Base-by-base conservation (phyloP, 1,140 invertebrate species). In the Pseudomyrmex cubaensis region DNA sequence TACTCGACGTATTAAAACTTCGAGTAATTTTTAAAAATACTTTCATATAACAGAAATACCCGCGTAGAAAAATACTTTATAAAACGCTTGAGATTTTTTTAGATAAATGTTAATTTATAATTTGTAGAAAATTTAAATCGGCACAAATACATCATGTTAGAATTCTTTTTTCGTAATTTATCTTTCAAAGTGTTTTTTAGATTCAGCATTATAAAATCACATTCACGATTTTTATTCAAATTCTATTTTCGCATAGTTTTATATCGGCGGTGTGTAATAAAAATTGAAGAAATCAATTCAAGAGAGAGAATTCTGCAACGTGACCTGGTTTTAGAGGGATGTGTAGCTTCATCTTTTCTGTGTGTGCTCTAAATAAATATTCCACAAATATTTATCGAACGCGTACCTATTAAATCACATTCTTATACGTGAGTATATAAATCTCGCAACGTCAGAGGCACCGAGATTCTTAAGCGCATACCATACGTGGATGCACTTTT, bases 391-490 rank as follows among this genome's bases (percentile, higher is more conserved):
- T 80, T 80, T 80, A 80, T 80, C 76, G 54, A 70, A 72, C 66
- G 57, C 64, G 48, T 78, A 61, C 64, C 66, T 72, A 70, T 80
- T 80, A 80, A 80, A 80, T 80, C 66, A 59, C 66, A 72, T 80
- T 59, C 64, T 57, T 48, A 57, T 20, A 35, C 35, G 66, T 12
- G 20, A 72, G 76, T 59, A 59, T 61, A 80, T 80, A 80, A 80
- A 80, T 64, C 54, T 64, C 35, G 15, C 9, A 64, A 44, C 62
- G 70, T 80, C 54, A 72, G 54, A 80, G 54, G 76, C 64, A 78
- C 54, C 54, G 63, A 87, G 83, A 87, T 87, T 80, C 69, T 69
- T 75, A 66, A 78, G 44, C 73, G 44, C 56, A 70, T 78, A 67
- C 54, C 62, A 20, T 74, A 22, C 15, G 10, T 25, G 12, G 69